Base-by-base conservation (phyloP, 2,797 vertebrate genomes). In the Phoeniculus purpureus region DNA sequence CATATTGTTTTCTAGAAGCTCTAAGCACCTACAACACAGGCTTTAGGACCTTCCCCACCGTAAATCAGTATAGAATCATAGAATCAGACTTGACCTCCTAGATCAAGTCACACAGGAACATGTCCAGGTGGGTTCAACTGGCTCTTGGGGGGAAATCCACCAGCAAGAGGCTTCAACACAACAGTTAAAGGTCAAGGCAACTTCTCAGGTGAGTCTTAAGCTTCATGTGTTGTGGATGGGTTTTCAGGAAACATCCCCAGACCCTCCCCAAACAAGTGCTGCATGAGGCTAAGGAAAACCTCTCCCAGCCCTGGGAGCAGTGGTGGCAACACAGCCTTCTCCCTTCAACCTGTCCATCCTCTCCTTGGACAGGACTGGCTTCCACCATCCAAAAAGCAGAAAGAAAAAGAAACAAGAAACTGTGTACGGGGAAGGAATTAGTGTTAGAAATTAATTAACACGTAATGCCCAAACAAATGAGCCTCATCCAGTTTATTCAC, bases 391-490 rank as follows among this genome's bases (percentile, higher is more conserved):
- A 22, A 77, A 65, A 73, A 21, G 2, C 25, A 64, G 13, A 60
- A 55, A 10, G 48, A 65, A 66, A 67, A 56, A 59, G 43, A 43
- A 43, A 43, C 43, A 65, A 58, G 31, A 31, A 86, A 50, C 34
- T 7, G 31, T 14, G 51, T 2, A 62, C 3, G 15, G 48, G 58
- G 72, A 87, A 56, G 16, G 62, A 89, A 95, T 96, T 94, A 93
- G 55, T 78, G 87, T 81, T 94, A 61, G 56, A 89, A 94, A 95
- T 95, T 94, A 92, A 96, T 94, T 96, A 95, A 83, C 56, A 67
- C 82, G 65, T 59, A 80, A 91, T 62, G 62, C 87, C 91, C 76
- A 80, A 94, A 94, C 77, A 92, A 94, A 94, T 85, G 62, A 94
- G 66, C 70, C 87, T 66, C 48, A 83, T 90, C 59, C 59, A 79